phyloP scores from a whole-genome alignment of 2,113 vertebrate genomes.

The Mastomys coucha region DNA sequence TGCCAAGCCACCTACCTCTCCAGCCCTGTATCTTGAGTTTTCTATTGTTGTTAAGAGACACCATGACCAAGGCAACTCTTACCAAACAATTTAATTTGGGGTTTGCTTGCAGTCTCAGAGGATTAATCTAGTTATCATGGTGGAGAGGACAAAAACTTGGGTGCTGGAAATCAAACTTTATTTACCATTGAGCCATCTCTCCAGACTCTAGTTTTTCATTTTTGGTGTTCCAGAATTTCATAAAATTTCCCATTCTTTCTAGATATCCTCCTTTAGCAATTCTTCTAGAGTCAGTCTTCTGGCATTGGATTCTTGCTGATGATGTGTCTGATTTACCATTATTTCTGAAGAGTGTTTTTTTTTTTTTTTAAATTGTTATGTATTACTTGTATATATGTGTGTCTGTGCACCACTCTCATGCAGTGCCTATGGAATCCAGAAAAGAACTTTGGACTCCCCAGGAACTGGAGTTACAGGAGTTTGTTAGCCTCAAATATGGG shows the following conservation, averaged over 20 bases:
- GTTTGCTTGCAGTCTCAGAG: neutral
- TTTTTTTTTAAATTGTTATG: neutral
- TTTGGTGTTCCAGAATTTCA: neutral
- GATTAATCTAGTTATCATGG: neutral
- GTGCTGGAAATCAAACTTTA: neutral
- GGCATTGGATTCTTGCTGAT: neutral
- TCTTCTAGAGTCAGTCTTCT: neutral
- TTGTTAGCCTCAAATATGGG: neutral
- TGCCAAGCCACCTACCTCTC: no score
- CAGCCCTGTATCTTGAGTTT: neutral
- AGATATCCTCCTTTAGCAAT: neutral
- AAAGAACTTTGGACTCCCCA: neutral
- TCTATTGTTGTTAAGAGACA: neutral
- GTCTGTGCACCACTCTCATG: neutral
- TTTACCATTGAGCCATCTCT: neutral
- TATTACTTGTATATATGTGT: neutral
- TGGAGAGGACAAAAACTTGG: neutral
- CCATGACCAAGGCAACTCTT: neutral
- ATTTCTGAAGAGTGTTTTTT: neutral
- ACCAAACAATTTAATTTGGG: neutral
- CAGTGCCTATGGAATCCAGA: neutral
- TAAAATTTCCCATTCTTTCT: neutral
- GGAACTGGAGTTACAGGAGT: neutral
- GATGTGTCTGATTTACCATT: neutral
- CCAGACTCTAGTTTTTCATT: neutral